Conservation (phyloP, 1,140 invertebrate species). For the Hetaerina americana region DNA sequence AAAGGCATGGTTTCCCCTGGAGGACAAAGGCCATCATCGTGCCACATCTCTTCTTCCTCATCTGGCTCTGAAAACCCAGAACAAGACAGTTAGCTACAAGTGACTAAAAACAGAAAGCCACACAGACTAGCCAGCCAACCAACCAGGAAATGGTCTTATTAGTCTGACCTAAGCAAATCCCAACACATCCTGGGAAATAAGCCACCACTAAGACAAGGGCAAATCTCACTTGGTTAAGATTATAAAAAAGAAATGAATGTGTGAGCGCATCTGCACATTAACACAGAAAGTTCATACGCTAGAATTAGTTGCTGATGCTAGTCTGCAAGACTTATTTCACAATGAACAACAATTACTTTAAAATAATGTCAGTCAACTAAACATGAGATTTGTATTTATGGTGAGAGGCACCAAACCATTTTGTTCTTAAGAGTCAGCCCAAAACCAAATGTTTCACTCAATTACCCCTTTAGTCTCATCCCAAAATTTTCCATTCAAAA, state of each 20-base stretch:
- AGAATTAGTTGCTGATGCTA: too few relatives aligned
- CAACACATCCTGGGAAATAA: not conserved
- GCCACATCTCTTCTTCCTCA: not conserved
- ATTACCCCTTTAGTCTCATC: not conserved
- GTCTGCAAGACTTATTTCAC: not conserved
- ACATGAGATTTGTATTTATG: not conserved
- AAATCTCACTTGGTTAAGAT: not conserved
- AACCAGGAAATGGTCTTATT: too few relatives aligned
- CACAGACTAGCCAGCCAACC: conserved; percentile 4
- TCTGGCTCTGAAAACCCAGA: not conserved
- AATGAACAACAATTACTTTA: not conserved
- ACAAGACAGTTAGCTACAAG: not conserved
- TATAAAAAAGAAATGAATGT: not conserved
- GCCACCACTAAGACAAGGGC: not conserved
- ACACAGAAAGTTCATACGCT: too few relatives aligned
- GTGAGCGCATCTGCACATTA: too few relatives aligned
- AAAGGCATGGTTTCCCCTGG: not conserved
- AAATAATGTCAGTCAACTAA: conserved; percentile 1
- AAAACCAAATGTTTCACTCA: not conserved
- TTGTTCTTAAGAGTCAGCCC: not conserved
- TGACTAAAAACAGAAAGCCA: not conserved
- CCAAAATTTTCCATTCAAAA: not conserved
- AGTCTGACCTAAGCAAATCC: not conserved
- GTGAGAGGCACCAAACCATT: not conserved
- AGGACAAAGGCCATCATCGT: not conserved